phyloP scores from a whole-genome alignment of 1,140 invertebrate genomes.

The Lordiphosa clarofinis region DNA sequence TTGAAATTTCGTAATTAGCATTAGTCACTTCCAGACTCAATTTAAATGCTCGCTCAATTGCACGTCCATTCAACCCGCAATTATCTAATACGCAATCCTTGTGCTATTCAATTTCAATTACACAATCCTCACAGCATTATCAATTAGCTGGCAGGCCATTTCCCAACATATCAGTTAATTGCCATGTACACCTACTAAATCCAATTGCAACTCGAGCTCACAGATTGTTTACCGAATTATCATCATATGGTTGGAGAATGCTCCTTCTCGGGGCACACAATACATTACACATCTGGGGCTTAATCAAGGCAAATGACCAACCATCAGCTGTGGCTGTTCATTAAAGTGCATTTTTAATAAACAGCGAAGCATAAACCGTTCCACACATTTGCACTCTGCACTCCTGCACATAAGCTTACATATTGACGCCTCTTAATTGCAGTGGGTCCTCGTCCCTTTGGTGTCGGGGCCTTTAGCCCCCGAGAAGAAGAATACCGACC shows the following conservation, averaged over 20 bases:
- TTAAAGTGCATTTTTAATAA: conserved; percentile 19
- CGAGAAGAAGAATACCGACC: conserved; percentile 1
- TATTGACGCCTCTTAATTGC: conserved; percentile 59
- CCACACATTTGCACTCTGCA: conserved; percentile 19
- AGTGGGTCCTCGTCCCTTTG: conserved; percentile 22
- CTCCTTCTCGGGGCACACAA: background rate
- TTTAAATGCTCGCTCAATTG: background rate
- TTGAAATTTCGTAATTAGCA: conserved; percentile 20
- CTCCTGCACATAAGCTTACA: conserved; percentile 44
- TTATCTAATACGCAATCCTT: conserved; percentile 16
- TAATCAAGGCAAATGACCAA: conserved; percentile 17
- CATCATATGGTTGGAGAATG: background rate
- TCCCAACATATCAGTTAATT: conserved; percentile 45
- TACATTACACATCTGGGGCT: conserved; percentile 4
- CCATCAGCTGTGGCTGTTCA: conserved; percentile 16
- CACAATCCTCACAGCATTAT: conserved; percentile 17
- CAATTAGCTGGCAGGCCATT: background rate
- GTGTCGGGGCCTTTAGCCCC: background rate
- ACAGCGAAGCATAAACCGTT: conserved; percentile 8
- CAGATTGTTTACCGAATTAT: conserved; percentile 11
- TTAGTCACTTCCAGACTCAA: too few species aligned
- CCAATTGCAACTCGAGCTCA: conserved; percentile 1
- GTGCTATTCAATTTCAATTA: conserved; percentile 45
- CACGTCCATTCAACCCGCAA: background rate
- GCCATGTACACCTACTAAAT: conserved; percentile 13